Evolutionary conservation across 2,888 invertebrate species (phyloP).

Genomic region (Macrophya alboannulata): DNA sequence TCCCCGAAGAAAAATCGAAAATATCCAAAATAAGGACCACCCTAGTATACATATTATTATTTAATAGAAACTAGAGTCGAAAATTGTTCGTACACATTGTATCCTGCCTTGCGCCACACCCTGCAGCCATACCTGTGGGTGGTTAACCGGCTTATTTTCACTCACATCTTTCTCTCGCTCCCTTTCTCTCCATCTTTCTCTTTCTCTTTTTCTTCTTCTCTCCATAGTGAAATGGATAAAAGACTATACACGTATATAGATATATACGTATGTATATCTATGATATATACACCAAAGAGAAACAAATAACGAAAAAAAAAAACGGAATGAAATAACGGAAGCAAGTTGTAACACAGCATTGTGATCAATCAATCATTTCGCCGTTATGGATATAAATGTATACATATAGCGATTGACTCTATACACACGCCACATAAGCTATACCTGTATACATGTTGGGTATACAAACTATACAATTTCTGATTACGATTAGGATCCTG

Average conservation of each 20-base stretch:
- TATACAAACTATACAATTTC: background rate
- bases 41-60: background rate
- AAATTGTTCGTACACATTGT: constrained; percentile 24
- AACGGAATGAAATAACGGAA: background rate
- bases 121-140: constrained; percentile 28
- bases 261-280: background rate
- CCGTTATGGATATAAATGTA: constrained; percentile 19
- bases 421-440: background rate
- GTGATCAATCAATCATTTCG: constrained; percentile 18
- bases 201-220: too few species aligned
- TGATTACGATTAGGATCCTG: background rate
- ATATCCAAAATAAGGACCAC: too few species aligned
- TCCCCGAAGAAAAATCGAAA: too few species aligned
- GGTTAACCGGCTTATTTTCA: constrained; percentile 28
- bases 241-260: background rate
- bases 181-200: constrained; percentile 14
- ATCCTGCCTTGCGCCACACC: constrained; percentile 29
- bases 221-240: background rate
- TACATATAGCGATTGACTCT: background rate
- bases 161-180: background rate
- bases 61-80: background rate
- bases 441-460: background rate
- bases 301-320: background rate
- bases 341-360: background rate
- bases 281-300: too few species aligned